A percentile compares a stretch with the other conserved stretches of the same genome.
phyloP scores from a whole-genome alignment of 2,888 invertebrate species.

The Iselma pallidipennis region DNA sequence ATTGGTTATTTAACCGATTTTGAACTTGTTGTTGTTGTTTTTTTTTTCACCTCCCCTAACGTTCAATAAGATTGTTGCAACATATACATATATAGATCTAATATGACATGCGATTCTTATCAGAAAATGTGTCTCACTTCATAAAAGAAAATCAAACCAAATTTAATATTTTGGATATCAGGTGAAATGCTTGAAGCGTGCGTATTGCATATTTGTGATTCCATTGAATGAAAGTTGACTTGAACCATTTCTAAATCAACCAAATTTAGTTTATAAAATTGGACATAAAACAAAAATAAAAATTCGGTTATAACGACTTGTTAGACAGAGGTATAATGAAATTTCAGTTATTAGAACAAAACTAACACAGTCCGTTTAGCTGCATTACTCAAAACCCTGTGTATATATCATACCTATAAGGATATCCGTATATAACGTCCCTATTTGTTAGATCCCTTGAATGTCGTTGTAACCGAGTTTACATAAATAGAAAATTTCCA shows the following conservation, averaged over 20 bases:
- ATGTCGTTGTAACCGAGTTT: too few relatives aligned
- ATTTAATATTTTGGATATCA: constrained; percentile 19
- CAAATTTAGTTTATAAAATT: neutral
- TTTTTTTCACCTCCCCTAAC: neutral
- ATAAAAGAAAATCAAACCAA: constrained; percentile 18
- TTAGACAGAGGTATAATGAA: too few relatives aligned
- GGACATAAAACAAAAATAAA: neutral
- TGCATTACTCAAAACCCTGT: too few relatives aligned
- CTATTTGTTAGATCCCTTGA: too few relatives aligned
- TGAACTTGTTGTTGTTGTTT: constrained; percentile 1
- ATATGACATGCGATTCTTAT: constrained; percentile 19
- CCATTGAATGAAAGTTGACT: neutral
- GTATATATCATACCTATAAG: too few relatives aligned
- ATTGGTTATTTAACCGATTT: constrained; percentile 1
- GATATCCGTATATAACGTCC: too few relatives aligned
- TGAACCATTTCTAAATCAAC: neutral
- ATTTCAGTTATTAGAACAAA: too few relatives aligned
- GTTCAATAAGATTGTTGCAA: constrained; percentile 2
- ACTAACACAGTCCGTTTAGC: too few relatives aligned
- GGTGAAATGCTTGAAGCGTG: constrained; percentile 20
- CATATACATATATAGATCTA: neutral
- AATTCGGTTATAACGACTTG: too few relatives aligned
- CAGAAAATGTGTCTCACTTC: constrained; percentile 10
- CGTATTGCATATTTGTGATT: constrained; percentile 1
- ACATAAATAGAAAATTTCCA: too few relatives aligned